phyloP scores from a whole-genome alignment of 1,140 invertebrate species.

The Aphis craccivora region DNA sequence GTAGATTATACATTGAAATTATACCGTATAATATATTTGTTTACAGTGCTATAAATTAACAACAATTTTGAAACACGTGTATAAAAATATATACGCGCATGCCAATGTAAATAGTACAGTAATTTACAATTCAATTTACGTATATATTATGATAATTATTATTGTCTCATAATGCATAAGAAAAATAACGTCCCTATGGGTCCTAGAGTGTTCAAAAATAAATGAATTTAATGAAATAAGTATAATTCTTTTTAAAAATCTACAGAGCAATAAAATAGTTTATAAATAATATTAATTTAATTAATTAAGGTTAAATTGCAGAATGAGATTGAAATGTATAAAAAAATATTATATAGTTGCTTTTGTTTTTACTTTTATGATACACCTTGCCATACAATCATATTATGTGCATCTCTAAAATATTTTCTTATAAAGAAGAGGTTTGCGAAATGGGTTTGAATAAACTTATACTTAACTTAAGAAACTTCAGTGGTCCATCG shows the following conservation, averaged over 20 bases:
- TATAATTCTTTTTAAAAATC: not conserved
- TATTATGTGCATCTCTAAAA: not conserved
- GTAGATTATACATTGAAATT: not conserved
- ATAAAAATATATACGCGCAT: not conserved
- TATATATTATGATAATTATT: not conserved
- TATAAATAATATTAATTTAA: not conserved
- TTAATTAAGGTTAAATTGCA: not conserved
- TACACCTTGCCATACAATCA: not conserved
- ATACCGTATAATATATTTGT: not conserved
- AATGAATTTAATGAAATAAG: not conserved
- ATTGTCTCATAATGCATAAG: not conserved
- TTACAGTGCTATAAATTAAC: not conserved
- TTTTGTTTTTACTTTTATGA: not conserved
- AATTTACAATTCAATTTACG: not conserved
- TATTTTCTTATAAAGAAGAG: not conserved
- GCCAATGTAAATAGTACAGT: not conserved
- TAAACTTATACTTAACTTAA: not conserved
- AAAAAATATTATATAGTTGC: not conserved
- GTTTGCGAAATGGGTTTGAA: not conserved
- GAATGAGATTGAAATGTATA: not conserved
- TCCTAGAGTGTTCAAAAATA: not conserved
- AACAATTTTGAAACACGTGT: slow-evolving; percentile 1
- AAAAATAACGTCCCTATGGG: not conserved
- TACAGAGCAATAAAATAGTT: not conserved
- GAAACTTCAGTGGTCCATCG: not conserved